Conservation (phyloP, 2,797 vertebrate species). For the Intellagama lesueurii region DNA sequence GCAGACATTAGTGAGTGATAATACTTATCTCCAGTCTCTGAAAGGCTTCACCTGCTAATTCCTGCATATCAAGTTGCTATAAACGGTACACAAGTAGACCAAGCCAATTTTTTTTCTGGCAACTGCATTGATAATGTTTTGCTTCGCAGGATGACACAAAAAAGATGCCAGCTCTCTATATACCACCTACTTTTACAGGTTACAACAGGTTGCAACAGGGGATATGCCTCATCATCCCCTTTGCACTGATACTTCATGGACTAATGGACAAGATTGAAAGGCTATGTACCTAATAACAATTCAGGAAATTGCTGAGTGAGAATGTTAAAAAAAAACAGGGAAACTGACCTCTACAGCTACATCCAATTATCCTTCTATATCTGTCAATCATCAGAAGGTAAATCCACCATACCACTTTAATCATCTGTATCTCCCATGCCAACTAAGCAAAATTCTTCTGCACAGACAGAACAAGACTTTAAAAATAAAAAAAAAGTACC, state of each 20-base stretch:
- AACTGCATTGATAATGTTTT: not conserved
- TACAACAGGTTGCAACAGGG: not conserved
- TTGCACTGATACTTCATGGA: not conserved
- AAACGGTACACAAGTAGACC: not conserved
- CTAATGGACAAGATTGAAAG: not conserved
- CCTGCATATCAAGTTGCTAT: not conserved
- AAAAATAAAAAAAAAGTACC: too few species aligned
- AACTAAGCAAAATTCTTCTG: conserved; percentile 9
- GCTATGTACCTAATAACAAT: not conserved
- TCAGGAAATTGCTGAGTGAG: not conserved
- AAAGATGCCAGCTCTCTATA: not conserved
- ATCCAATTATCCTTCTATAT: not conserved
- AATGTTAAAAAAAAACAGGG: not conserved
- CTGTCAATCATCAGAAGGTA: not conserved
- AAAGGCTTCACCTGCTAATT: not conserved
- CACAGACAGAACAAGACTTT: not conserved
- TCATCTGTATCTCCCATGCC: not conserved
- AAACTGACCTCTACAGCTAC: too few species aligned
- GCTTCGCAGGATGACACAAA: not conserved
- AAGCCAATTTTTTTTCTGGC: not conserved
- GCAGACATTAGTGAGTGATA: not conserved
- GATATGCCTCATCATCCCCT: not conserved
- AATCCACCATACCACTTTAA: not conserved
- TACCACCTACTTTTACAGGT: not conserved
- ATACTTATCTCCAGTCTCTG: not conserved